phyloP scores from a whole-genome alignment of 2,113 vertebrate genomes.

The Symphodus melops region DNA sequence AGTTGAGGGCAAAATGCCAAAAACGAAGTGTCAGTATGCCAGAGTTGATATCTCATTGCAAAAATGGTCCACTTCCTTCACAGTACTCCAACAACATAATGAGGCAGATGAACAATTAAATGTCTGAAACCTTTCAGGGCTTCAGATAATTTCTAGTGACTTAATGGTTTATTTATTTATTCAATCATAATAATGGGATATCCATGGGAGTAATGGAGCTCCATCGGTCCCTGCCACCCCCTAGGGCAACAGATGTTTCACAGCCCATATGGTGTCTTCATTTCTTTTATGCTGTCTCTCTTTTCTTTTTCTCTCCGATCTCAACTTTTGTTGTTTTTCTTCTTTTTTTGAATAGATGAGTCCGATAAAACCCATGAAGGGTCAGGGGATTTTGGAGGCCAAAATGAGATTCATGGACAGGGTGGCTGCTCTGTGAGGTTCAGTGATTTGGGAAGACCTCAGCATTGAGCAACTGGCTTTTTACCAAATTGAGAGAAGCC shows the following conservation, averaged over 20 bases:
- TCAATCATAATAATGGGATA: conserved; percentile 83
- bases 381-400: conserved; percentile 27
- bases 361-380: conserved; percentile 26
- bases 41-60: conserved; percentile 3
- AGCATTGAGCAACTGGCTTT: conserved; percentile 11
- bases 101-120: conserved; percentile 59
- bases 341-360: conserved; percentile 47
- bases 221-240: conserved; percentile 72
- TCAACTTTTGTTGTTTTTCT: conserved; percentile 56
- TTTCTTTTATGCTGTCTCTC: conserved; percentile 50
- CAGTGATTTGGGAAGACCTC: conserved; percentile 25
- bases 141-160: conserved; percentile 71
- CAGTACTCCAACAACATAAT: conserved; percentile 29
- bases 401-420: neutral
- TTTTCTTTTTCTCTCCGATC: conserved; percentile 14
- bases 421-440: conserved; percentile 28
- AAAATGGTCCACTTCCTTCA: conserved; percentile 23
- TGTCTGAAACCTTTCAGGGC: conserved; percentile 56
- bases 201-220: conserved; percentile 74
- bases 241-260: conserved; percentile 85
- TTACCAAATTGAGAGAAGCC: conserved; percentile 11
- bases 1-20: neutral
- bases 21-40: neutral
- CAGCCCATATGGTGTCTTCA: conserved; percentile 78
- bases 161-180: conserved; percentile 81